A percentile compares a stretch with the other conserved stretches of the same genome.
Evolutionary conservation across 2,797 vertebrate species (phyloP).

Genomic region (Pampus argenteus): DNA sequence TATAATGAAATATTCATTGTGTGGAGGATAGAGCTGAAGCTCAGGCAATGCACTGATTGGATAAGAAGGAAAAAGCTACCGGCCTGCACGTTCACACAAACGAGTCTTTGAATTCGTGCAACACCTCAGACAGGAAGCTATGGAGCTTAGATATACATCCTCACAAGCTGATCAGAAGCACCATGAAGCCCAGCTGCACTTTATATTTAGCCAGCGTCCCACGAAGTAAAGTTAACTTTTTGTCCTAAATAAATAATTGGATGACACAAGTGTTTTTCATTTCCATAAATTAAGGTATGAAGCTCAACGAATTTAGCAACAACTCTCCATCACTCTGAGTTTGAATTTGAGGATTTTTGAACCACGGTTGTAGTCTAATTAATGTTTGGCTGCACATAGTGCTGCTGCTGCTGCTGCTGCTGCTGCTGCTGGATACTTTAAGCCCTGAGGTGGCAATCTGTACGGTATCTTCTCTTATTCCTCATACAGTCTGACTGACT

Average conservation of each 20-base stretch:
- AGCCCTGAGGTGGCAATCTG: conserved; percentile 34
- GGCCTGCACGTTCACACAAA: conserved; percentile 66
- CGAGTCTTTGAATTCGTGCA: conserved; percentile 54
- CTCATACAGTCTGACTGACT: conserved; percentile 10
- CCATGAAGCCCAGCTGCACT: neutral
- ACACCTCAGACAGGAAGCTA: conserved; percentile 43
- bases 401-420: conserved; percentile 27
- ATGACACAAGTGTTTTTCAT: conserved; percentile 25
- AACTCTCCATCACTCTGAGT: conserved; percentile 1
- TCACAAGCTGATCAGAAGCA: conserved; percentile 24
- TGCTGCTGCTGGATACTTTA: conserved; percentile 17
- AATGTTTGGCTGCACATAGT: conserved; percentile 19
- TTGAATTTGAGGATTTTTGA: conserved; percentile 20
- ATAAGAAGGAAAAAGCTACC: conserved; percentile 56
- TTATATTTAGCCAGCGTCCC: conserved; percentile 32
- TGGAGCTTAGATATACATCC: conserved; percentile 25
- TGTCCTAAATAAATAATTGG: conserved; percentile 35
- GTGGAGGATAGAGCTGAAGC: conserved; percentile 23
- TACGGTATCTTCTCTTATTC: conserved; percentile 31
- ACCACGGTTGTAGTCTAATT: conserved; percentile 32
- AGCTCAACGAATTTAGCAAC: conserved; percentile 7
- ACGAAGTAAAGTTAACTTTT: conserved; percentile 16
- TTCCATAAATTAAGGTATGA: conserved; percentile 37
- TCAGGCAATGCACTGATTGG: conserved; percentile 66
- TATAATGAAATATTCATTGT: conserved; percentile 56